phyloP scores from a whole-genome alignment of 1,140 invertebrate genomes.

The Steinernema khuongi region DNA sequence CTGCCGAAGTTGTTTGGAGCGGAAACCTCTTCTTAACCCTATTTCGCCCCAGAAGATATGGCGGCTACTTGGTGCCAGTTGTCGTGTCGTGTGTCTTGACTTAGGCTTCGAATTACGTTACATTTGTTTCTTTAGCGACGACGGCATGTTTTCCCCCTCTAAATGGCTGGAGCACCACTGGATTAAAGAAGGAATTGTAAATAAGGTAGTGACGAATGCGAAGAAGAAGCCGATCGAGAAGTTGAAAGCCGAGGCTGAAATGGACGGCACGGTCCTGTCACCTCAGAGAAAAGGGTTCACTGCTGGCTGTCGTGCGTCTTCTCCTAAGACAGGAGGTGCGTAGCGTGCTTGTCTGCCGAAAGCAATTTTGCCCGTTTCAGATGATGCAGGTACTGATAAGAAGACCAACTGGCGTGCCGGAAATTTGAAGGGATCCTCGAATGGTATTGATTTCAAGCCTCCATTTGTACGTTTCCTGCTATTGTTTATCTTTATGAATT shows the following conservation, averaged over 20 bases:
- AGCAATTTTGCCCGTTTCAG: constrained; percentile 12
- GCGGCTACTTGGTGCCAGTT: too few species aligned
- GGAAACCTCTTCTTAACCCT: too few species aligned
- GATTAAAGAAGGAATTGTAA: constrained; percentile 37
- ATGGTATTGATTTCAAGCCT: constrained; percentile 34
- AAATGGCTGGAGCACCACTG: constrained; percentile 44
- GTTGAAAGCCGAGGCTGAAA: constrained; percentile 33
- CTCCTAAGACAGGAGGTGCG: constrained; percentile 15
- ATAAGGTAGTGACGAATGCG: constrained; percentile 15
- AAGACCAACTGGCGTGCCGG: constrained; percentile 25
- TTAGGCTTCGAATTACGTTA: background rate
- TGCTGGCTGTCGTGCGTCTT: constrained; percentile 38
- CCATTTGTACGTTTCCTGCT: constrained; percentile 26
- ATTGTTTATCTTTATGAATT: background rate
- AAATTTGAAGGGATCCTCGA: constrained; percentile 23
- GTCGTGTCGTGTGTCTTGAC: too few species aligned
- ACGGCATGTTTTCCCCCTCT: constrained; percentile 43
- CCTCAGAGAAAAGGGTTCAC: constrained; percentile 43
- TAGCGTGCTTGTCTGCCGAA: constrained; percentile 13
- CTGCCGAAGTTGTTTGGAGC: too few species aligned
- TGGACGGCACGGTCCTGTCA: constrained; percentile 39
- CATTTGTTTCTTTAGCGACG: constrained; percentile 37
- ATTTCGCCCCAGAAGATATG: too few species aligned
- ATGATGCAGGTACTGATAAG: constrained; percentile 20
- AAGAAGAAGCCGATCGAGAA: constrained; percentile 32